Base-by-base conservation (phyloP, 2,888 invertebrate genomes). In the Pecten maximus region DNA sequence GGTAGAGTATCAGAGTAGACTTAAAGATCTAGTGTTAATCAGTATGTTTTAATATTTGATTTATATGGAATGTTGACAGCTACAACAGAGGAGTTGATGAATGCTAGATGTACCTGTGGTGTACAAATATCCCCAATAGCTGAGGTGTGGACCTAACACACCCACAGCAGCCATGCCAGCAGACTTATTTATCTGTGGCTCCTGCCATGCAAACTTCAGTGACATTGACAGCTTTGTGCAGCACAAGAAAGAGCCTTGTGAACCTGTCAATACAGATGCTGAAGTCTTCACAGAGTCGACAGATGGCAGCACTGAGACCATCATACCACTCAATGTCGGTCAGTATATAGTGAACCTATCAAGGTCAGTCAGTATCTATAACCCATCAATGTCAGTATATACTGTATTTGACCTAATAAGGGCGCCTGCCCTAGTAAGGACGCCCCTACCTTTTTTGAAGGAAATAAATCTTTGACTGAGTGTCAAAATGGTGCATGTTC, bases 101-200 rank as follows among this genome's bases (percentile, higher is more conserved):
- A 15, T 40, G n/a, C 19, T 23, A 74, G 44, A 44, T 44, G 28
- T 8, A 6, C 60, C 12, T 28, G 60, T 4, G 8, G 10, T 50
- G 50, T 50, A 3, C 44, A 19, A n/a, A 19, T 6, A 6, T 3
- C 23, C 54, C 54, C 54, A 23, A 54, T 23, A 74, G 74, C 35
- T 23, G 19, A 54, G 16, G 50, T 54, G 19, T 40, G 28, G 16
- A 28, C 35, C 23, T 19, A 54, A 10, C 19, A 54, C 15, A 23
- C 15, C 19, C n/a, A n/a, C 6, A 44, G 48, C 19, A 48, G 89
- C 16, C 28, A 95, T 95, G 95, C 94, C 94, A 19, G 89, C 95
- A 92, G 96, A 96, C 92, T 95, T 96, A 8, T 96, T 96, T 90
- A 96, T 96, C 60, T 96, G 96, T 94, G 96, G 96, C 10, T 92